Percentiles rank a stretch among this genome's conserved stretches.
Evolutionary conservation across 2,797 vertebrate genomes (phyloP).

Genomic region (Salarias fasciatus): DNA sequence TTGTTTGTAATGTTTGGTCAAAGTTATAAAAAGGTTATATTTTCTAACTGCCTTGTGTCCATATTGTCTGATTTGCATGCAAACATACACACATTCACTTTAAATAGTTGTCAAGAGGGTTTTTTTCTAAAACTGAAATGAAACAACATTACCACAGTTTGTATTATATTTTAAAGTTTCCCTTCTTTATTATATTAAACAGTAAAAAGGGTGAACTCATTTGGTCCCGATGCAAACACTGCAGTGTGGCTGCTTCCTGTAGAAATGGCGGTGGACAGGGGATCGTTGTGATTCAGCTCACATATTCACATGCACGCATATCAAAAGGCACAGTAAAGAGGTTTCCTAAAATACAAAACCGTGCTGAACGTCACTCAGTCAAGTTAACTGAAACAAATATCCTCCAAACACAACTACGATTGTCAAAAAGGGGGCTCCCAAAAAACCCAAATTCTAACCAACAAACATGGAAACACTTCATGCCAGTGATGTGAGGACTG

Average conservation of each 20-base stretch:
- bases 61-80: slow-evolving; percentile 6
- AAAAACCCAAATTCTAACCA: slow-evolving; percentile 25
- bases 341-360: neutral
- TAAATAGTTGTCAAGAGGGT: too few species aligned
- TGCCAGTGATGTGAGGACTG: neutral
- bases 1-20: slow-evolving; percentile 50
- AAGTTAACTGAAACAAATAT: too few species aligned
- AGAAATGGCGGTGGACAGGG: slow-evolving; percentile 6
- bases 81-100: too few species aligned
- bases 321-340: slow-evolving; percentile 55
- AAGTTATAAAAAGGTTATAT: slow-evolving; percentile 59
- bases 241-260: slow-evolving; percentile 10
- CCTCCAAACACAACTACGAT: too few species aligned
- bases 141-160: slow-evolving; percentile 27
- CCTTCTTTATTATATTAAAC: slow-evolving; percentile 48
- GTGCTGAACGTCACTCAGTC: too few species aligned
- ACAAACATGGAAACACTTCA: slow-evolving; percentile 25
- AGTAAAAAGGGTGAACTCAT: slow-evolving; percentile 36
- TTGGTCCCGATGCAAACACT: slow-evolving; percentile 68
- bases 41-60: slow-evolving; percentile 48
- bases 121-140: slow-evolving; percentile 51
- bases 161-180: slow-evolving; percentile 25
- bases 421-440: neutral
- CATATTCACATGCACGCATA: slow-evolving; percentile 22
- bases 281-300: slow-evolving; percentile 24